Conservation (phyloP, 1,140 invertebrate genomes). For the Pseudomyrmex flavicornis region DNA sequence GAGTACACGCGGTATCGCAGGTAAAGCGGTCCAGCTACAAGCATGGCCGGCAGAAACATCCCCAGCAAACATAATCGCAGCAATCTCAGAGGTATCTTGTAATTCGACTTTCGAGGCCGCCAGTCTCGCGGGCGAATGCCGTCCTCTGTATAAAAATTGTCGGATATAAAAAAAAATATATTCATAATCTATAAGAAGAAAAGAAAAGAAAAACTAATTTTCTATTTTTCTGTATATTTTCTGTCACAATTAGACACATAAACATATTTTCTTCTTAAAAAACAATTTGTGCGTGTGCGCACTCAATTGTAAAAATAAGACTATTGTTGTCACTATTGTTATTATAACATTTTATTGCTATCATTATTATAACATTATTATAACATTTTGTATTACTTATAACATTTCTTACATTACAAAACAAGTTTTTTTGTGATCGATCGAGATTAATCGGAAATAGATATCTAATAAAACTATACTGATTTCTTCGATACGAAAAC, state of each 20-base stretch:
- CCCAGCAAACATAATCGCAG: conserved; percentile 88
- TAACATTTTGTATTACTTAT: not conserved
- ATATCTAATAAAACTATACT: conserved; percentile 15
- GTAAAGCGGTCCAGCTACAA: conserved; percentile 89
- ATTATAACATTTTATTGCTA: no score
- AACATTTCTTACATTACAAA: not conserved
- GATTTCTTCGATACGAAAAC: not conserved
- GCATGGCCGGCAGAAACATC: conserved; percentile 87
- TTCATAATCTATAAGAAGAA: no score
- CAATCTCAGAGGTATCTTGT: conserved; percentile 87
- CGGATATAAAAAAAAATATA: not conserved
- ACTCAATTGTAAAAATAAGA: no score
- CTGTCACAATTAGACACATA: no score
- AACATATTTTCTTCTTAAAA: no score
- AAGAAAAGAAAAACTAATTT: no score
- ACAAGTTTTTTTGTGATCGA: not conserved
- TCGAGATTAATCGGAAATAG: conserved; percentile 8
- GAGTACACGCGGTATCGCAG: conserved; percentile 89
- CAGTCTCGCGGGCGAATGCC: conserved; percentile 74
- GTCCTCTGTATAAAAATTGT: conserved; percentile 67
- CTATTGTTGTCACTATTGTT: no score
- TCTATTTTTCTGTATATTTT: no score
- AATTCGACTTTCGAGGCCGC: conserved; percentile 84
- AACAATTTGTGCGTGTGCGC: no score
- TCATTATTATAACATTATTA: no score